Evolutionary conservation across 2,888 invertebrate genomes (phyloP), one percentile per base, ranked within the genome.

Genomic region (Adineta ricciae): DNA sequence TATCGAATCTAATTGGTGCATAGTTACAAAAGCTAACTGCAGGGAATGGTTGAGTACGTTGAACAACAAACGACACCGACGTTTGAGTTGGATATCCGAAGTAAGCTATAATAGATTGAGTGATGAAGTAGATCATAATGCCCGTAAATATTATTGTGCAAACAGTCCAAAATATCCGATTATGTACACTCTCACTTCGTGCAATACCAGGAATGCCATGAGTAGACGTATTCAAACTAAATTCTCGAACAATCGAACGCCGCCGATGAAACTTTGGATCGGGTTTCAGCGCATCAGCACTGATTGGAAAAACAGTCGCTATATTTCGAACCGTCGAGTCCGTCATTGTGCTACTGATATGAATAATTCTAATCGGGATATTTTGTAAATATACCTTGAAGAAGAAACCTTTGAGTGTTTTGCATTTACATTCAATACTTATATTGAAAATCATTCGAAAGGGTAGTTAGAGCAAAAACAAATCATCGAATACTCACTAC

Each of bases 181-280:
- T 38, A 36, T 41, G 14, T 21, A 64, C n/a, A 32, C 19, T 54
- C 38, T 83, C 16, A 52, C 56, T 56, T 27, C 64, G 46, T 46
- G 83, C 16, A 36, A 85, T 85, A n/a, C 46, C 46, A 21, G 84
- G 83, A n/a, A 85, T n/a, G n/a, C 83, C 84, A 83, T 85, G 84
- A 83, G 64, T 72, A 19, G 84, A 64, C 41, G 84, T 64, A 24
- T 46, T 56, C 9, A 46, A 32, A 56, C 83, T 38, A 64, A 83
- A 56, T 11, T 85, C 64, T 46, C 50, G 19, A n/a, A 78, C 24
- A 41, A 78, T 78, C 24, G 78, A 41, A 9, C 38, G 78, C 38
- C 41, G 78, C 24, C 41, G 38, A 78, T 7, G 78, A 41, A 19
- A 32, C 32, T 32, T 64, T 3, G 1, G 1, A 32, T 64, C 32